A percentile compares a stretch with the other conserved stretches of the same genome.
phyloP scores from a whole-genome alignment of 2,888 invertebrate species.

The Meiosimyza decipiens region DNA sequence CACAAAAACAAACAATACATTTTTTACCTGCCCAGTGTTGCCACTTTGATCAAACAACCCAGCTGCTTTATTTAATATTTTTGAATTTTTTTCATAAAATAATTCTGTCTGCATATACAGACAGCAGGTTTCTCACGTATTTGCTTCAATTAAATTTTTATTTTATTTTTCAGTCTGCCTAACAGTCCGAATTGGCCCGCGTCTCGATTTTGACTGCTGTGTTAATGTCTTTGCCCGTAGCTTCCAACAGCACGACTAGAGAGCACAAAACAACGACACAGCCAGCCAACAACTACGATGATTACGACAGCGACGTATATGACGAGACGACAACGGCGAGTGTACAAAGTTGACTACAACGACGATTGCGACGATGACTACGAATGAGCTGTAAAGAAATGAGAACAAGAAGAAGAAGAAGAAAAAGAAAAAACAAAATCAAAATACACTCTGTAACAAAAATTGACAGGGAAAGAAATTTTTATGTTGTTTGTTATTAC shows the following conservation, averaged over 20 bases:
- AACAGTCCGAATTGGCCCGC: too few relatives aligned
- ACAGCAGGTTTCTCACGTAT: too few relatives aligned
- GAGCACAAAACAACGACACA: too few relatives aligned
- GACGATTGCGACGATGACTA: not conserved
- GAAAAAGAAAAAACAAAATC: not conserved
- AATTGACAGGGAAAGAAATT: constrained; percentile 11
- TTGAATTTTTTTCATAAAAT: too few relatives aligned
- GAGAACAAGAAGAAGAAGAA: constrained; percentile 8
- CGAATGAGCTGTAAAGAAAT: constrained; percentile 32
- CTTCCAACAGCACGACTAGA: constrained; percentile 2
- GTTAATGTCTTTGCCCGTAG: constrained; percentile 23
- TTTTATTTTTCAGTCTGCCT: too few relatives aligned
- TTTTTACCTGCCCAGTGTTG: constrained; percentile 7
- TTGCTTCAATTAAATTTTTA: too few relatives aligned
- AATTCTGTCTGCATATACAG: too few relatives aligned
- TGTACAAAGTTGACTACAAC: not conserved
- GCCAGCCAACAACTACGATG: constrained; percentile 7
- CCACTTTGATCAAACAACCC: constrained; percentile 7
- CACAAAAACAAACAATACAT: too few relatives aligned
- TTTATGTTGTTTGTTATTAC: not conserved
- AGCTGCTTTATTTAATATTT: too few relatives aligned
- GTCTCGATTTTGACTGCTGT: not conserved
- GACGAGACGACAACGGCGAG: not conserved
- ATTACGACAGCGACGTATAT: constrained; percentile 6
- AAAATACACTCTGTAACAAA: constrained; percentile 16